Percentiles rank a stretch among this genome's conserved stretches.
These are phyloP conservation scores for Chaenocephalus aceratus DNA, from an alignment of 2,113 vertebrate genomes.

Conservation along the genomic window DNA sequence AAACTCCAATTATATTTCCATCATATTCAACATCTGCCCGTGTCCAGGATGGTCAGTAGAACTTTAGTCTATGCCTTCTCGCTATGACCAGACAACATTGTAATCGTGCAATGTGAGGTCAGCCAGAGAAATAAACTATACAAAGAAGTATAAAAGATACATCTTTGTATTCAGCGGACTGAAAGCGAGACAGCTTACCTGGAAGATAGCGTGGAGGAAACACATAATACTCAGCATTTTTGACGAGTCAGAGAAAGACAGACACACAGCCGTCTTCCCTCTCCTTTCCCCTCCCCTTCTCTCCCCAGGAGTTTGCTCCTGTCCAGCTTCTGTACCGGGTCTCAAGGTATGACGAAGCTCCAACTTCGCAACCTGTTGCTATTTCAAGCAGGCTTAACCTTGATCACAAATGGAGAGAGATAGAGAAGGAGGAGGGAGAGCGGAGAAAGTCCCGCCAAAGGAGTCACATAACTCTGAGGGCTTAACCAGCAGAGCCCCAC, in stretches of 20 bases:
- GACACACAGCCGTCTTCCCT: slow-evolving; percentile 20
- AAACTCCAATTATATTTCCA: too few relatives aligned
- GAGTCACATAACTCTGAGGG: slow-evolving; percentile 84
- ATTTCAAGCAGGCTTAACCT: slow-evolving; percentile 87
- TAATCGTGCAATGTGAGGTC: too few relatives aligned
- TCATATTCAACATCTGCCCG: too few relatives aligned
- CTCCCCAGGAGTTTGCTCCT: slow-evolving; percentile 59
- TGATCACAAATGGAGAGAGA: slow-evolving; percentile 7
- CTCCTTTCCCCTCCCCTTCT: slow-evolving; percentile 37
- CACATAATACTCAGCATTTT: slow-evolving; percentile 88
- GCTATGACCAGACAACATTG: too few relatives aligned
- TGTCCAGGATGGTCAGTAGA: too few relatives aligned
- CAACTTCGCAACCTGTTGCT: slow-evolving; percentile 83
- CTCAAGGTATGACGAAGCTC: slow-evolving; percentile 62
- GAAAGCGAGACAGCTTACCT: slow-evolving; percentile 83
- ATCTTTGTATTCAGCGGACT: slow-evolving; percentile 32
- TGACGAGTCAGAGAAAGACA: slow-evolving; percentile 58
- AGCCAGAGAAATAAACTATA: not conserved
- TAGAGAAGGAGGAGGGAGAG: not conserved
- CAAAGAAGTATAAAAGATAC: not conserved
- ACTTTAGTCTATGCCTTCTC: too few relatives aligned
- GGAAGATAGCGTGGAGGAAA: slow-evolving; percentile 89
- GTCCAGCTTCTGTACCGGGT: not conserved
- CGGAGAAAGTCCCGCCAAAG: slow-evolving; percentile 75
- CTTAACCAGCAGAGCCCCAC: not conserved